Evolutionary conservation across 2,797 vertebrate species (phyloP).

Genomic region (Molossus alvarezi): DNA sequence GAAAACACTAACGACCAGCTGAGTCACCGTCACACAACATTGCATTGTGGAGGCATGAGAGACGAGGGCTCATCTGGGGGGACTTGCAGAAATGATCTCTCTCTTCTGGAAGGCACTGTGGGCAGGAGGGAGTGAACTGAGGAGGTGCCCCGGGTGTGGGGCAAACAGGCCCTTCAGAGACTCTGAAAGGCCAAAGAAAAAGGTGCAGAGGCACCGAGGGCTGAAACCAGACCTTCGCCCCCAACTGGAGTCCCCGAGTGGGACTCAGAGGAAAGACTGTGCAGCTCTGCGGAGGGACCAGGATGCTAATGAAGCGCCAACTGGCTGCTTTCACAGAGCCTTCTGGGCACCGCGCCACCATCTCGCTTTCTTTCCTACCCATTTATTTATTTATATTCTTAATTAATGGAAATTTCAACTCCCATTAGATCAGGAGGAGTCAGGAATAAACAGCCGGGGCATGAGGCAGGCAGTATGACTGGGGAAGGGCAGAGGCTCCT

Average conservation of each 20-base stretch:
- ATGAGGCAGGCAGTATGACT: slow-evolving; percentile 45
- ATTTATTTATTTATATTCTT: slow-evolving; percentile 86
- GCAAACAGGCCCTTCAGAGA: slow-evolving; percentile 58
- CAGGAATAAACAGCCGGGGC: slow-evolving; percentile 54
- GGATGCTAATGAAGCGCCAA: slow-evolving; percentile 87
- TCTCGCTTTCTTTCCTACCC: slow-evolving; percentile 79
- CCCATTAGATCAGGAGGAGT: slow-evolving; percentile 83
- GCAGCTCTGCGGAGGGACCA: slow-evolving; percentile 81
- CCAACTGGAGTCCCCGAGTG: slow-evolving; percentile 33
- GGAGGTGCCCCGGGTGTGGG: background rate
- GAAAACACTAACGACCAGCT: slow-evolving; percentile 64
- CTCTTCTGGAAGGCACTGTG: slow-evolving; percentile 11
- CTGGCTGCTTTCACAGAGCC: slow-evolving; percentile 80
- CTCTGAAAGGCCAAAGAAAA: slow-evolving; percentile 58
- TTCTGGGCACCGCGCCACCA: slow-evolving; percentile 83
- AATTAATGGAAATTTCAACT: slow-evolving; percentile 86
- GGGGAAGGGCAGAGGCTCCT: slow-evolving; percentile 42
- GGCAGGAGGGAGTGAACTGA: slow-evolving; percentile 47
- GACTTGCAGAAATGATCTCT: slow-evolving; percentile 72
- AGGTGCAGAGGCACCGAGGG: background rate
- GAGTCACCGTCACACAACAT: slow-evolving; percentile 66
- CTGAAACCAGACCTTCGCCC: slow-evolving; percentile 33
- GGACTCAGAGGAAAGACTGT: slow-evolving; percentile 81
- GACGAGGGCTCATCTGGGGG: slow-evolving; percentile 64
- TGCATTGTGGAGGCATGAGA: slow-evolving; percentile 68